Base-by-base conservation (phyloP, 2,797 vertebrate species). In the Aselliscus stoliczkanus region DNA sequence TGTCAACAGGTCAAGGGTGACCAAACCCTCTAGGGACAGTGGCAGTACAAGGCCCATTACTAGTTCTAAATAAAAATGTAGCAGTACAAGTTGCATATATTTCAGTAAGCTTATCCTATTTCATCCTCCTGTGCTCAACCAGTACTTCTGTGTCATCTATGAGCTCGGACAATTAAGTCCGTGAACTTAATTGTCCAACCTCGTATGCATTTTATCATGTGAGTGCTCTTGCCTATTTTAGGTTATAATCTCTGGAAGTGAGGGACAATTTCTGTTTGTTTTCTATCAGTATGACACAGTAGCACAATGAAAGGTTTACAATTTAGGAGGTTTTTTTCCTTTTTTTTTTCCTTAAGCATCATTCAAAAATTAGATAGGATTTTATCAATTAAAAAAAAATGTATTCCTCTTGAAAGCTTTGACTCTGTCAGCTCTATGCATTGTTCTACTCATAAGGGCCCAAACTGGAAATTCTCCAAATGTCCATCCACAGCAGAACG, bases 101-200 rank as follows among this genome's bases (percentile, higher is more conserved):
- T 39, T 69, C 79, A 2, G 0, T 37, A 25, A 31, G 52, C 8
- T 50, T 14, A 42, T 62, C 12, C 13, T 5, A 14, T 3, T 21
- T 65, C 27, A 11, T 6, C 7, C 15, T 18, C 25, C 52, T 3
- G 2, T 3, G n/a, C 39, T 52, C 11, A 0, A 15, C 31, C 52
- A 12, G n/a, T 11, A 5, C 18, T 10, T 52, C 15, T 12, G 12
- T n/a, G 1, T 11, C 25, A 1, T 25, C 27, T 5, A 0, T 9
- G 42, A 4, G 42, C 42, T 42, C 42, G 6, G 42, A 42, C 42
- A 42, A 42, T 42, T 42, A 42, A 42, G 42, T 42, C 9, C 9
- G 42, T 9, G 42, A 42, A 42, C 42, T 4, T 42, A 42, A 42
- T 42, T 42, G 42, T 42, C 42, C 42, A 9, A 42, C 42, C 42